Evolutionary conservation across 2,797 vertebrate genomes (phyloP).

Genomic region (Argya squamiceps): DNA sequence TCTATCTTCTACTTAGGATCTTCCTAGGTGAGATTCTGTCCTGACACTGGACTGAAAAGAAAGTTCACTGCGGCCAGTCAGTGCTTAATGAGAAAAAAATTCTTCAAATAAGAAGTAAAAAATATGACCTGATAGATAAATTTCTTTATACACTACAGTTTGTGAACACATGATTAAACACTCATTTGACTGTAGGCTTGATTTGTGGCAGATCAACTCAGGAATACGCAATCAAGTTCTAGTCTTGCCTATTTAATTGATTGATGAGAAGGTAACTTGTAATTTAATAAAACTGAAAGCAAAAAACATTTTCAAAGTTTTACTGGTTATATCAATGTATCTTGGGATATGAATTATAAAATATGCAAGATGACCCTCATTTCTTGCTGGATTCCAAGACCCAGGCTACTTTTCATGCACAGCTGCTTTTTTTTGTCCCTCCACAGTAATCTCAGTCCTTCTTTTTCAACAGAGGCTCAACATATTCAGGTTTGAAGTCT

Average conservation of each 20-base stretch:
- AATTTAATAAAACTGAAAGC: constrained; percentile 25
- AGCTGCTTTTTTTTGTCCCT: accelerated
- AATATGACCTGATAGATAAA: not conserved
- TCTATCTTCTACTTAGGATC: not conserved
- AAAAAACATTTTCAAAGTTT: not conserved
- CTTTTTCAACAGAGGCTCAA: not conserved
- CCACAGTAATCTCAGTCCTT: not conserved
- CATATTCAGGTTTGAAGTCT: not conserved
- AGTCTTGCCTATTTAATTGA: not conserved
- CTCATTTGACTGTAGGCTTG: not conserved
- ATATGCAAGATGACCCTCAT: not conserved
- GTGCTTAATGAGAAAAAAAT: not conserved
- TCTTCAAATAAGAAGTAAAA: not conserved
- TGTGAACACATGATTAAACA: constrained; percentile 6
- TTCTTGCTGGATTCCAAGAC: not conserved
- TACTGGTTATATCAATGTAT: not conserved
- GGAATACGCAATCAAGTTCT: not conserved
- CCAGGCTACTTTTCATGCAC: not conserved
- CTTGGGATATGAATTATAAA: not conserved
- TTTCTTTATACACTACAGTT: not conserved
- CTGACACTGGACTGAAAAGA: not conserved
- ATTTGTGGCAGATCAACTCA: constrained; percentile 3
- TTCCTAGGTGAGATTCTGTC: not conserved
- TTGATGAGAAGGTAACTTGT: not conserved
- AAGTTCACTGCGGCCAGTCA: not conserved